Evolutionary conservation across 2,797 vertebrate species (phyloP), one percentile per base, ranked within the genome.

Genomic region (Mormyrus proboscirostris): DNA sequence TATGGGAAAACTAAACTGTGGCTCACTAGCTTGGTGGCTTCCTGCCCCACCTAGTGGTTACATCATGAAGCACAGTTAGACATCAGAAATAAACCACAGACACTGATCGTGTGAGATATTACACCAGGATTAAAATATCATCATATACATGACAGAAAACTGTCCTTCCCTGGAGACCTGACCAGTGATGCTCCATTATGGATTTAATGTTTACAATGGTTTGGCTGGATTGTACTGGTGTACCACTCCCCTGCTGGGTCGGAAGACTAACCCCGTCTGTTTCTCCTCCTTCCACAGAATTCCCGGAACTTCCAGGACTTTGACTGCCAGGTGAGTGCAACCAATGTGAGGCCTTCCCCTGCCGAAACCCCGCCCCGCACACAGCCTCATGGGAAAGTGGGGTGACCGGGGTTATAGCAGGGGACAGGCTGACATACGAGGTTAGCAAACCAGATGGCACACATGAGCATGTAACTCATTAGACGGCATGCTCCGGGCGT

Each of bases 301-400:
- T 95, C 97, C 92, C 96, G 97, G 90, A 98, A 97, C 94, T 98
- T 99, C 94, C 98, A 99, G 92, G 98, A 98, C 94, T 98, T 99
- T 73, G 97, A 98, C 95, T 99, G 98, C 93, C 98, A 98, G 97
- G 98, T 99, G 95, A 97, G 97, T 93, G 87, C 4, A 9, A 25
- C 49, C 88, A 3, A 65, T 65, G 51, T 88, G 25, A 25, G 88
- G 1, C 4, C 55, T 12, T 12, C 6, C 38, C 12, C 50, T 5
- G n/a, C 57, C 8, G 57, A 59, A 59, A 59, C n/a, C 57, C 57
- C 55, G 6, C 55, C 19, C 55, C 22, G 12, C 69, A 6, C 14
- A 12, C 33, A 29, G 69, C 69, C 29, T 33, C 33, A 16, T 76
- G 69, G 57, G 57, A 59, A 59, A 3, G 33, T 41, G 4, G 73